Evolutionary conservation across 2,113 vertebrate genomes (phyloP), one percentile per base, ranked within the genome.

Genomic region (Neogobius melanostomus): DNA sequence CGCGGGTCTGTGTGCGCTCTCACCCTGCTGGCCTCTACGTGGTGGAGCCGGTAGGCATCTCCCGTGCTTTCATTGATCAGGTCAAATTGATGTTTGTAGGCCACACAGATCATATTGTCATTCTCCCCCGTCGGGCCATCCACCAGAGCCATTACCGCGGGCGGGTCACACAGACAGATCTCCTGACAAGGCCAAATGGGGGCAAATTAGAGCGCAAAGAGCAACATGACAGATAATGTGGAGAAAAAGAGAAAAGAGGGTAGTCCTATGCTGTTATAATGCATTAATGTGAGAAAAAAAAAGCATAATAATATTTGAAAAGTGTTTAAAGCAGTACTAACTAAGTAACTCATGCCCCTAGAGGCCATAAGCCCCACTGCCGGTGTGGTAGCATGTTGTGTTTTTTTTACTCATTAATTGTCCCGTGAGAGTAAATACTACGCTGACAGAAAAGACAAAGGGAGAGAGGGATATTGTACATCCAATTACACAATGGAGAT

Each of bases 51-150:
- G 75, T 95, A 98, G 73, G 95, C 95, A 50, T 99, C 97, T 6
- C 98, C 98, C 0, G 98, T 99, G 91, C 97, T 99, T 91, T 99
- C 97, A 11, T 96, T 98, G 86, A 99, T 94, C 85, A 98, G 90
- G 74, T 99, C 97, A 68, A 98, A 99, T 85, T 99, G 98, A 83
- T 99, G 98, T 21, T 95, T 96, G 88, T 98, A 99, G 0, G 95
- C 98, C 81, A 98, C 98, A 9, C 98, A 99, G 87, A 99, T 98
- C 93, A 97, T 95, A 77, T 99, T 98, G 92, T 98, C 96, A 2
- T 96, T 97, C 68, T 99, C 97, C 46, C 94, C 96, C 0, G 95
- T 94, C 1, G 97, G 95, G 5, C 98, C 98, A 3, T 99, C 97
- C 68, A 99, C 95, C 68, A 99, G 88, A 0, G 97, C 94, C 97